Conservation (phyloP, 2,113 vertebrate genomes). For the Onychostruthus taczanowskii region DNA sequence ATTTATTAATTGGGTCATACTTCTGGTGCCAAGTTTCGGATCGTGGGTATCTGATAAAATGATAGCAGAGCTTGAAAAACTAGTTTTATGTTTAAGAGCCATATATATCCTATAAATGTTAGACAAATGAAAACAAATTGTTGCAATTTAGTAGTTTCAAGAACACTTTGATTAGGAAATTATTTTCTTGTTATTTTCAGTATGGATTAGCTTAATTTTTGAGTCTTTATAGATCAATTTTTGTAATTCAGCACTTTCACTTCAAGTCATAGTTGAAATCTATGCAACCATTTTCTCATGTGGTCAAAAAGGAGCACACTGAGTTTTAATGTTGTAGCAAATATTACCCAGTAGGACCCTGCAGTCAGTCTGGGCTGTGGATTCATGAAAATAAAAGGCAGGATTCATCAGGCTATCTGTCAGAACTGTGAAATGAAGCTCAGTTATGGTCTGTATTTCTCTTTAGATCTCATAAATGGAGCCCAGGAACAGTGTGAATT, state of each 20-base stretch:
- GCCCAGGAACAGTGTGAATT: conserved; percentile 98
- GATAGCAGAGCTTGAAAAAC: not conserved
- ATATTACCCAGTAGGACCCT: not conserved
- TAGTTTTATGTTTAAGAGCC: not conserved
- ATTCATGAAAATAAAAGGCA: not conserved
- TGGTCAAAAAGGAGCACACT: not conserved
- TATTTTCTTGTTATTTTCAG: not conserved
- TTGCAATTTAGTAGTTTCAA: not conserved
- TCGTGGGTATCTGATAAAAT: not conserved
- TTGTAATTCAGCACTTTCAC: not conserved
- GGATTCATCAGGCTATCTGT: not conserved
- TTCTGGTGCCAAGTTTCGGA: not conserved
- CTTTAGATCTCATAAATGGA: conserved; percentile 93
- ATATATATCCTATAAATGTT: not conserved
- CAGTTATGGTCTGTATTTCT: not conserved
- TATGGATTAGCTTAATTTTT: not conserved
- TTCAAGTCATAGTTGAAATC: not conserved
- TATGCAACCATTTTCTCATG: not conserved
- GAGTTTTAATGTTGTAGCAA: not conserved
- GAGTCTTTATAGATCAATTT: not conserved
- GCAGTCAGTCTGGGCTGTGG: not conserved
- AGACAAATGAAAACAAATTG: not conserved
- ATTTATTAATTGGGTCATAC: not conserved
- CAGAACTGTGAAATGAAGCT: not conserved
- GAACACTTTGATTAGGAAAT: not conserved